Base-by-base conservation (phyloP, 1,140 invertebrate species). In the Argopecten irradians region DNA sequence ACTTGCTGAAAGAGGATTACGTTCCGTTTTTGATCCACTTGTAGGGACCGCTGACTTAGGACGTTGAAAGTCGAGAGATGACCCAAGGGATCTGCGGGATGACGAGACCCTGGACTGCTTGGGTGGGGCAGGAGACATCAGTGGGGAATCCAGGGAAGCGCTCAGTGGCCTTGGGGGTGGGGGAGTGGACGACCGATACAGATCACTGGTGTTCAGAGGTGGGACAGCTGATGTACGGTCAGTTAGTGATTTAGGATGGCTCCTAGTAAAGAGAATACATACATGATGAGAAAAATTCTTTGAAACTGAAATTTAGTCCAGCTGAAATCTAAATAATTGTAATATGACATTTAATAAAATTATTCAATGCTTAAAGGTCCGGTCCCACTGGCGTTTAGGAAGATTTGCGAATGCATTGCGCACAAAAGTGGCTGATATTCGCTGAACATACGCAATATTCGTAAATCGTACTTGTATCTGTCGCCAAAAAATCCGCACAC, bases 161-260 rank as follows among this genome's bases (percentile, higher is more conserved):
- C 91, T 93, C 85, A 85, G 85, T n/a, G 89, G 89, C 43, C 89
- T 86, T 28, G 92, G 90, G 16, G 90, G 89, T 71, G 89, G 86
- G 28, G 89, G 82, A 22, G 92, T 92, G 34, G 88, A 87, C 16
- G 93, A 90, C 28, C 92, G 83, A 87, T 92, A 93, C n/a, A 94
- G 85, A 11, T 93, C 89, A 28, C 86, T 90, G 9, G 93, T 89
- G 34, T 93, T 90, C 91, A 93, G 83, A 1, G 93, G 34, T 22
- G 93, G 93, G 0, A 93, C 92, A 84, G 92, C 91, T 84, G 93
- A 94, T 14, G 88, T 87, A n/a, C 91, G 83, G 71, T 93, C 92
- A 34, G 71, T 89, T 0, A 89, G 88, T 33, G 93, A 90, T 86
- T 93, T 34, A 32, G 90, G 82, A 88, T 92, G 92, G 87, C 87